Evolutionary conservation across 2,797 vertebrate species (phyloP).

Genomic region (Chelon auratus): DNA sequence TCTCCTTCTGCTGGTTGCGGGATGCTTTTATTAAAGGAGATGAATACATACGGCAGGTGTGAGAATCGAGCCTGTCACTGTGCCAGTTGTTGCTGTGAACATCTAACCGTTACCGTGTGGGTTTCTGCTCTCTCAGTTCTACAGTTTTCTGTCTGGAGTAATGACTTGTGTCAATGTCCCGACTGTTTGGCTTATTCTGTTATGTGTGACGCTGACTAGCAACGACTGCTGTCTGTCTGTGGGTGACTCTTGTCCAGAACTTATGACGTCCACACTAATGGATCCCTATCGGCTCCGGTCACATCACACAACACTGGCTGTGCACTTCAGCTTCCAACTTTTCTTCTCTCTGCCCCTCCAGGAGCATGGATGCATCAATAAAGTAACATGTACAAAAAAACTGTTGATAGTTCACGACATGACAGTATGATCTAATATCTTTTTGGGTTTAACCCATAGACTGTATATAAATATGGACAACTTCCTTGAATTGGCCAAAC

Average conservation of each 20-base stretch:
- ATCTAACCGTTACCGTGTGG: background rate
- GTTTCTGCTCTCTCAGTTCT: constrained; percentile 1
- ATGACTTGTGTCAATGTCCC: constrained; percentile 29
- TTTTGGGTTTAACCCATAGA: background rate
- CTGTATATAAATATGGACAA: too few species aligned
- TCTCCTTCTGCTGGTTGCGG: constrained; percentile 1
- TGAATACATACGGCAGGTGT: background rate
- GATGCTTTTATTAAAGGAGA: constrained; percentile 2
- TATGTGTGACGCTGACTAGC: constrained; percentile 39
- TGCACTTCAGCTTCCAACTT: constrained; percentile 34
- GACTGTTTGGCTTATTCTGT: constrained; percentile 24
- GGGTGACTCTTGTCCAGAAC: constrained; percentile 37
- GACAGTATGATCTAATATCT: background rate
- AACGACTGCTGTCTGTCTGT: constrained; percentile 52
- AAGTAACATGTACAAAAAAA: background rate
- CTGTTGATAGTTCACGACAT: background rate
- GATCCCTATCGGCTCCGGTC: constrained; percentile 37
- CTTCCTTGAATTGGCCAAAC: too few species aligned
- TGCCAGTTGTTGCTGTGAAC: background rate
- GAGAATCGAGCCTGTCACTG: background rate
- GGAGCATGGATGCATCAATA: background rate
- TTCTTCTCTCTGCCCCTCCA: background rate
- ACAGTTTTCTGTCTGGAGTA: constrained; percentile 6
- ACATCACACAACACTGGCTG: constrained; percentile 33
- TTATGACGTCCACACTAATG: constrained; percentile 48